Evolutionary conservation across 1,140 invertebrate genomes (phyloP).

Genomic region (Lethrus apterus): DNA sequence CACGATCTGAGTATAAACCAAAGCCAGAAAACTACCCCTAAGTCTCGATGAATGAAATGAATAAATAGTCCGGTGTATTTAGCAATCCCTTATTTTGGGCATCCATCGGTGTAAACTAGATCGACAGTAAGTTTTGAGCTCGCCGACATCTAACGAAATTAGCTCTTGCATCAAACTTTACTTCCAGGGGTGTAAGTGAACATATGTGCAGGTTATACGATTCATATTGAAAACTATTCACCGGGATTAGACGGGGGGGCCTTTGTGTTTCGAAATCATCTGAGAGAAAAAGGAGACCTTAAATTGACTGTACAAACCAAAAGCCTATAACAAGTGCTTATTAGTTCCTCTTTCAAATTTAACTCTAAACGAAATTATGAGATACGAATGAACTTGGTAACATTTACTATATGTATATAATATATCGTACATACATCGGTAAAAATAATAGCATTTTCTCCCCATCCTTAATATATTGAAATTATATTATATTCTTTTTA

Average conservation of each 20-base stretch:
- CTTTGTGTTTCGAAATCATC: constrained; percentile 16
- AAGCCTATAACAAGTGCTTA: no score
- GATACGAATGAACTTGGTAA: no score
- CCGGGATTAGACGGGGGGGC: constrained; percentile 20
- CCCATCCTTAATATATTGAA: no score
- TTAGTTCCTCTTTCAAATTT: no score
- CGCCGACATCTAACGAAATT: neutral
- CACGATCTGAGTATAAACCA: constrained; percentile 23
- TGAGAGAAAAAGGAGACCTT: constrained; percentile 15
- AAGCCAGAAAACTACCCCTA: constrained; percentile 14
- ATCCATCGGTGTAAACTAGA: constrained; percentile 17
- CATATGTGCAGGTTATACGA: constrained; percentile 43
- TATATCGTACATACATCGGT: no score
- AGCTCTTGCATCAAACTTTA: constrained; percentile 25
- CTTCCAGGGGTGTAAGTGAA: constrained; percentile 33
- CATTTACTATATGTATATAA: no score
- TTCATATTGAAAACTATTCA: constrained; percentile 41
- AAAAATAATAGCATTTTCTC: no score
- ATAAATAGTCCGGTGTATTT: constrained; percentile 39
- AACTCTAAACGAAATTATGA: no score
- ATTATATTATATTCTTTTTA: no score
- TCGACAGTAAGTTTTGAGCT: constrained; percentile 7
- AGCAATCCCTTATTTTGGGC: constrained; percentile 30
- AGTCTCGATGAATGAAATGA: constrained; percentile 32
- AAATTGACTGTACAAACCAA: constrained; percentile 21